These are phyloP conservation scores for Stenurella melanura DNA, from an alignment of 2,888 invertebrate genomes.

Conservation along the genomic window DNA sequence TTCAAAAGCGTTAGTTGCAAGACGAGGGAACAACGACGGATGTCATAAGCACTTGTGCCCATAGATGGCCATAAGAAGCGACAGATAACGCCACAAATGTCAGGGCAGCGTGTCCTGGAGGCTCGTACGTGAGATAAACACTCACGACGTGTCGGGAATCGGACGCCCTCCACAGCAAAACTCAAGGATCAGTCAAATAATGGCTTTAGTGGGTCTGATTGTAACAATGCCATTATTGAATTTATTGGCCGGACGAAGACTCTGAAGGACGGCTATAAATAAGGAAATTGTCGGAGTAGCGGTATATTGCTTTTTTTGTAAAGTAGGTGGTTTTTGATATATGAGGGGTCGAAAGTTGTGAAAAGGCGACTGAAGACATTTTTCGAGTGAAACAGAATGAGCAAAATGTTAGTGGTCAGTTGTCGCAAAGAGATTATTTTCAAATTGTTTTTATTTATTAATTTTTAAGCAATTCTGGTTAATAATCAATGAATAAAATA, in stretches of 20 bases:
- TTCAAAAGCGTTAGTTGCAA: neutral
- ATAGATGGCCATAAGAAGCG: constrained; percentile 29
- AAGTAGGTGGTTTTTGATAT: neutral
- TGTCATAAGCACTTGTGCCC: constrained; percentile 33
- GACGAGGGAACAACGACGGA: constrained; percentile 18
- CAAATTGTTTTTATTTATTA: too few relatives aligned
- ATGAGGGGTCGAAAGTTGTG: neutral
- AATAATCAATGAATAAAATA: too few relatives aligned
- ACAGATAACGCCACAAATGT: constrained; percentile 38
- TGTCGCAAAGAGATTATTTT: too few relatives aligned
- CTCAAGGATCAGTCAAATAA: constrained; percentile 12
- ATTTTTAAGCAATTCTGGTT: too few relatives aligned
- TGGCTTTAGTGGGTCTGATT: constrained; percentile 41
- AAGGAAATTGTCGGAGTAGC: constrained; percentile 33
- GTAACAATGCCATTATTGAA: constrained; percentile 41
- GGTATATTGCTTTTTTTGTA: constrained; percentile 19
- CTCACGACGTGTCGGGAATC: constrained; percentile 39
- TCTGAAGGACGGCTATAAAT: constrained; percentile 29
- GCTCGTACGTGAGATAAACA: constrained; percentile 43
- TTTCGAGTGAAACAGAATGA: too few relatives aligned
- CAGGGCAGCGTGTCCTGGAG: constrained; percentile 27
- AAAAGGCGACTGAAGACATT: neutral
- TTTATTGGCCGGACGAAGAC: constrained; percentile 35
- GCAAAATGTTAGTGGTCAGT: too few relatives aligned
- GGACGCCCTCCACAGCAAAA: neutral